Evolutionary conservation across 2,797 vertebrate species (phyloP).

Genomic region (Oryzias dopingdopingensis): DNA sequence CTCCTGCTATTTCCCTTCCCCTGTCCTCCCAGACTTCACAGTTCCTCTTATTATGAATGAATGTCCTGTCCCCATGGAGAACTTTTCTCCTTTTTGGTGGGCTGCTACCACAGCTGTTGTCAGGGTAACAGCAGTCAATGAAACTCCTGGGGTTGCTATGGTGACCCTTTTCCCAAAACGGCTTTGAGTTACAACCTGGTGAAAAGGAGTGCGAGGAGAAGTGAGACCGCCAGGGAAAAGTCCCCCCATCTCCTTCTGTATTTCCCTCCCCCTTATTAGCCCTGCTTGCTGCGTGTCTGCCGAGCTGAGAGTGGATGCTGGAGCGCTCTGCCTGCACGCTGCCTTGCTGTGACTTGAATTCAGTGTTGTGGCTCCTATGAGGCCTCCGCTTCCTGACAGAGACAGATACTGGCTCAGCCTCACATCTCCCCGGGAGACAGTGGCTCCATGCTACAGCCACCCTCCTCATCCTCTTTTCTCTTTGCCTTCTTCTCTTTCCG

Average conservation of each 20-base stretch:
- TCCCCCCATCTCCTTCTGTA: conserved; percentile 23
- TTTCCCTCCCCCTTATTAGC: conserved; percentile 31
- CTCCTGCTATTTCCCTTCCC: conserved; percentile 30
- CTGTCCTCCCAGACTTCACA: conserved; percentile 49
- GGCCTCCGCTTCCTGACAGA: conserved; percentile 64
- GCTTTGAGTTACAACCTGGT: conserved; percentile 61
- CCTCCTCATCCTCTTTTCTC: conserved; percentile 30
- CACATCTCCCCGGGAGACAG: conserved; percentile 58
- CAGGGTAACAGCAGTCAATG: conserved; percentile 76
- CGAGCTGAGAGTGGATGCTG: conserved; percentile 40
- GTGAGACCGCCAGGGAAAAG: conserved; percentile 65
- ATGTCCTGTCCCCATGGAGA: conserved; percentile 71
- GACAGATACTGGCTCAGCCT: conserved; percentile 63
- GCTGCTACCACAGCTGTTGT: conserved; percentile 72
- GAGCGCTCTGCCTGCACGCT: conserved; percentile 45
- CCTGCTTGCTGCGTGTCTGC: conserved; percentile 49
- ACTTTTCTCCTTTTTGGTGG: conserved; percentile 71
- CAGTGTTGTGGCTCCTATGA: conserved; percentile 53
- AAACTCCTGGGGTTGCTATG: conserved; percentile 75
- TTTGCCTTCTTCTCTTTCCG: conserved; percentile 47
- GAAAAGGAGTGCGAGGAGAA: conserved; percentile 58
- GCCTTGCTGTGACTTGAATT: conserved; percentile 50
- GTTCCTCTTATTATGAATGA: conserved; percentile 77
- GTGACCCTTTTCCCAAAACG: conserved; percentile 74
- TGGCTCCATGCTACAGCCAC: conserved; percentile 50